phyloP scores from a whole-genome alignment of 1,140 invertebrate genomes.

The Brachionus koreanus region DNA sequence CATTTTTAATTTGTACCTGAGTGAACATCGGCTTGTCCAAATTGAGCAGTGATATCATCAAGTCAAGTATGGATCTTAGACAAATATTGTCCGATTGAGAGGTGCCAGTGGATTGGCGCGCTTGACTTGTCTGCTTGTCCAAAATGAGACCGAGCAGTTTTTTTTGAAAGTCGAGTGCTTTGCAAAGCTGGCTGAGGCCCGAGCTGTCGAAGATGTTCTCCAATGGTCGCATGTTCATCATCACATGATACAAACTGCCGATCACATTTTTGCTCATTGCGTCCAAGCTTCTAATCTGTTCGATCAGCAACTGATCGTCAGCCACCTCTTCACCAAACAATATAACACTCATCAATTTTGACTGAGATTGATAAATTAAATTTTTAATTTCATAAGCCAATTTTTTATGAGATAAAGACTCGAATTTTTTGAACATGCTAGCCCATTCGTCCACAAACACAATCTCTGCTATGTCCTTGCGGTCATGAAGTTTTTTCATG shows the following conservation, averaged over 20 bases:
- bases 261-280: neutral
- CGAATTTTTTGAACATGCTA: neutral
- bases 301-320: neutral
- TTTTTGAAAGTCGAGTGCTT: neutral
- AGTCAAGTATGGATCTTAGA: neutral
- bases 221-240: neutral
- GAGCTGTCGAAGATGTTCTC: neutral
- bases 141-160: neutral
- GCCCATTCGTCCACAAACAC: neutral
- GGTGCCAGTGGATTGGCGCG: neutral
- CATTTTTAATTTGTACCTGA: neutral
- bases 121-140: neutral
- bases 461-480: constrained; percentile 12
- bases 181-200: neutral
- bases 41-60: neutral
- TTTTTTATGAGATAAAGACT: neutral
- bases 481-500: constrained; percentile 18
- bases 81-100: neutral
- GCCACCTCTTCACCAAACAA: neutral
- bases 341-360: neutral
- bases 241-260: neutral
- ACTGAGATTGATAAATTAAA: neutral
- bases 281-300: neutral
- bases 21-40: neutral
- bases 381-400: neutral